Percentiles rank a stretch among this genome's conserved stretches.
Conservation (phyloP, 2,797 vertebrate species). For the Bucorvus abyssinicus region DNA sequence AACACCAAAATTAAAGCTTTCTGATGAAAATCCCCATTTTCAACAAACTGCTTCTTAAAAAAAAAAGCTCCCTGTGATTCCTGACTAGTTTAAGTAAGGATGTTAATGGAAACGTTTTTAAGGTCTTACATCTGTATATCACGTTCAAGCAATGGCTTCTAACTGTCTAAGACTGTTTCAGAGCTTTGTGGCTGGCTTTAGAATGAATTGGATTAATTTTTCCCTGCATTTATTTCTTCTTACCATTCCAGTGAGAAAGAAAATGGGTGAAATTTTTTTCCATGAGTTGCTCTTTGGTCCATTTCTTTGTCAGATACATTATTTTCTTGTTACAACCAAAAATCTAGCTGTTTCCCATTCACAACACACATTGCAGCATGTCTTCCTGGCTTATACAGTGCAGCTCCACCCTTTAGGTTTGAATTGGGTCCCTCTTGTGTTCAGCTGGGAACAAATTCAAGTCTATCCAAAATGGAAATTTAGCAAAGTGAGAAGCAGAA, state of each 20-base stretch:
- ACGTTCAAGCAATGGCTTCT: background rate
- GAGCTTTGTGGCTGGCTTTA: background rate
- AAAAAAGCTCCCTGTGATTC: background rate
- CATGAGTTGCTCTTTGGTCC: background rate
- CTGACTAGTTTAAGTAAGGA: background rate
- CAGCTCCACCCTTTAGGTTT: background rate
- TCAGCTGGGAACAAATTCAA: background rate
- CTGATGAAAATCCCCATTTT: background rate
- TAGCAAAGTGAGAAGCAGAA: background rate
- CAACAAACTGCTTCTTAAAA: background rate
- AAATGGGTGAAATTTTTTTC: background rate
- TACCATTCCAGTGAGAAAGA: background rate
- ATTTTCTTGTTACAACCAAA: background rate
- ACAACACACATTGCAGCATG: background rate
- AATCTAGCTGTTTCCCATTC: background rate
- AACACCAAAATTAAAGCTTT: background rate
- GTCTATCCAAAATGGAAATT: background rate
- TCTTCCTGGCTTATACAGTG: background rate
- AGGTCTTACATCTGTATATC: background rate
- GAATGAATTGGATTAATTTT: background rate
- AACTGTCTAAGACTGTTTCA: background rate
- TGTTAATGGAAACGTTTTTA: background rate
- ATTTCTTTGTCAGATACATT: background rate
- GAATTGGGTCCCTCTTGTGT: background rate
- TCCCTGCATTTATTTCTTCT: background rate